Conservation (phyloP, 1,140 invertebrate genomes). For the Gonatopus flavifemur region DNA sequence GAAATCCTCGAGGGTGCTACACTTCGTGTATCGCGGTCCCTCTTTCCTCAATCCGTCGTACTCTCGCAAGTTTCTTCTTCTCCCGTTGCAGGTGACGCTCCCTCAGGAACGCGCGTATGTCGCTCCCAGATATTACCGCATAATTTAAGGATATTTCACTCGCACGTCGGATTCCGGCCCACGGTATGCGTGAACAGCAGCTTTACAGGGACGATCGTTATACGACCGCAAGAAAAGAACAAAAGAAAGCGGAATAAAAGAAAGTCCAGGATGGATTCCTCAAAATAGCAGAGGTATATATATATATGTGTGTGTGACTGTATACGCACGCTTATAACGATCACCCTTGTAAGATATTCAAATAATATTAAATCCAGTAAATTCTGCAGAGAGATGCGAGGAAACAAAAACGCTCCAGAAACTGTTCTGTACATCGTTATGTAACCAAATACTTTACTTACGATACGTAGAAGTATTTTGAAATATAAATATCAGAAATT, state of each 20-base stretch:
- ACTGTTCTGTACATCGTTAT: no score
- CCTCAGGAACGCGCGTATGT: conserved; percentile 22
- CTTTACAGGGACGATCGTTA: conserved; percentile 22
- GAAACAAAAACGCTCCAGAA: no score
- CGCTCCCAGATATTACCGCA: conserved; percentile 45
- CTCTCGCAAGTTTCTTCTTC: conserved; percentile 23
- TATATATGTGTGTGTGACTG: no score
- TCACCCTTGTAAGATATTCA: no score
- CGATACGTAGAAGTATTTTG: no score
- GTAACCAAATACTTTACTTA: no score
- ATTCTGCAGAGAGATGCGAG: no score
- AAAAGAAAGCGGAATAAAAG: conserved; percentile 13
- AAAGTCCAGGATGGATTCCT: no score
- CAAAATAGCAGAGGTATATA: no score
- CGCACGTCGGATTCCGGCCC: conserved; percentile 17
- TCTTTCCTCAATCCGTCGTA: conserved; percentile 9
- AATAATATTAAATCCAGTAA: no score
- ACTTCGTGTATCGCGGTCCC: conserved; percentile 15
- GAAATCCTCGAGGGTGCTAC: conserved; percentile 19
- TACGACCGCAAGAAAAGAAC: conserved; percentile 6
- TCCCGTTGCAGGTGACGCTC: conserved; percentile 22
- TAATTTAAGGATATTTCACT: conserved; percentile 49
- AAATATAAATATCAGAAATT: no score
- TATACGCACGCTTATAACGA: no score
- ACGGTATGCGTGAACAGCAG: conserved; percentile 13